Evolutionary conservation across 2,797 vertebrate genomes (phyloP).

Genomic region (Clarias platycephalus): DNA sequence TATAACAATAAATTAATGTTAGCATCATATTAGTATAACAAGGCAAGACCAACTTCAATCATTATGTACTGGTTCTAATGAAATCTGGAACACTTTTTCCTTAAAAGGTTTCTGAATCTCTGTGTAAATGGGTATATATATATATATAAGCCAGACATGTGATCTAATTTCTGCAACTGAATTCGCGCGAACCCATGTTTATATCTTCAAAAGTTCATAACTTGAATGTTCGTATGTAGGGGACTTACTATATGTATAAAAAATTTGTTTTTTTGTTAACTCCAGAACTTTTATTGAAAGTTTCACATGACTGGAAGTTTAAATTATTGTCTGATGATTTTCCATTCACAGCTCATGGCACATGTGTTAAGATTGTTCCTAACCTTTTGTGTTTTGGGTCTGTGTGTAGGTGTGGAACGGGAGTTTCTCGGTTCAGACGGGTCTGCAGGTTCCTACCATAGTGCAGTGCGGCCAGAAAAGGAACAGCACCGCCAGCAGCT

Average conservation of each 20-base stretch:
- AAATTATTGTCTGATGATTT: too few relatives aligned
- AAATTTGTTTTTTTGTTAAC: too few relatives aligned
- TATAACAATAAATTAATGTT: neutral
- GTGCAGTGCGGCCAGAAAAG: slow-evolving; percentile 88
- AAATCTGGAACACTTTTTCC: neutral
- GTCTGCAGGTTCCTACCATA: slow-evolving; percentile 87
- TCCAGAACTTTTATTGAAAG: neutral
- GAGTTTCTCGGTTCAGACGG: slow-evolving; percentile 87
- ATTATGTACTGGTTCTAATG: neutral
- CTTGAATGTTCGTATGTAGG: too few relatives aligned
- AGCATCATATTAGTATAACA: neutral
- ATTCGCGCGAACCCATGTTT: too few relatives aligned
- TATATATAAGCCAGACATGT: too few relatives aligned
- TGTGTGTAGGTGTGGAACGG: slow-evolving; percentile 90
- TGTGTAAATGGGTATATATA: too few relatives aligned
- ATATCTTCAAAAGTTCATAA: too few relatives aligned
- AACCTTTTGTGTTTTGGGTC: neutral
- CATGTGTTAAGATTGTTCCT: neutral
- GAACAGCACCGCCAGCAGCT: slow-evolving; percentile 92
- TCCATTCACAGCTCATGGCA: neutral
- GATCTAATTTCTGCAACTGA: too few relatives aligned
- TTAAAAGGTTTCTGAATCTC: neutral
- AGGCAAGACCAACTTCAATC: neutral
- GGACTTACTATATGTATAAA: too few relatives aligned
- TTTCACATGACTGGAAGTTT: neutral